These are phyloP conservation scores for Mechanitis mazaeus DNA, from an alignment of 2,888 invertebrate genomes.

Conservation along the genomic window DNA sequence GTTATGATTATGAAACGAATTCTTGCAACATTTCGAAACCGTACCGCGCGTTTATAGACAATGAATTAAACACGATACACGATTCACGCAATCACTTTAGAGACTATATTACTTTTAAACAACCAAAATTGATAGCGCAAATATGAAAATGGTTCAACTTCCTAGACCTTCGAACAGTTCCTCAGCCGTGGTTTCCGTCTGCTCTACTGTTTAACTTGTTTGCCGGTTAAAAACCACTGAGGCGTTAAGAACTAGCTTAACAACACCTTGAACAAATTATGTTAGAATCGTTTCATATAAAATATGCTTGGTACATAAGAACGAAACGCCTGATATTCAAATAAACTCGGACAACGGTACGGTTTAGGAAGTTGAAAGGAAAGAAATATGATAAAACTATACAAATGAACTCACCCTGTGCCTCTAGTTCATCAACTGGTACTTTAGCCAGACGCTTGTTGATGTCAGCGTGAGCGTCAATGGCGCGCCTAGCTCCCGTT, in stretches of 20 bases:
- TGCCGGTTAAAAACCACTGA: conserved; percentile 31
- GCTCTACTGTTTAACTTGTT: conserved; percentile 23
- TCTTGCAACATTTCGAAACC: conserved; percentile 32
- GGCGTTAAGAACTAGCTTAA: conserved; percentile 27
- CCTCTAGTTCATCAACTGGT: conserved; percentile 94
- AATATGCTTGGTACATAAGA: not conserved
- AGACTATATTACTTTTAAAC: conserved; percentile 9
- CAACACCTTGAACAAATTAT: conserved; percentile 18
- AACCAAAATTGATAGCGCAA: conserved; percentile 11
- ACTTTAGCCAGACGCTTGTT: conserved; percentile 95
- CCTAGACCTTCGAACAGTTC: conserved; percentile 15
- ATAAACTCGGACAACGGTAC: too few relatives aligned
- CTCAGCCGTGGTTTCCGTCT: conserved; percentile 11
- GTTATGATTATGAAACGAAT: conserved; percentile 39
- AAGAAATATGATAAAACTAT: not conserved
- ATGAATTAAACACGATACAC: conserved; percentile 14
- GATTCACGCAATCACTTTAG: conserved; percentile 20
- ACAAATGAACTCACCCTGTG: conserved; percentile 80
- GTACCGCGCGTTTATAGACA: conserved; percentile 31
- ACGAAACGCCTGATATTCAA: not conserved
- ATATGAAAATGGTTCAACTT: conserved; percentile 5
- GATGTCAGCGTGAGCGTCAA: conserved; percentile 95
- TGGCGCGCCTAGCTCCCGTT: conserved; percentile 91
- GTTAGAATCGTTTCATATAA: conserved; percentile 21
- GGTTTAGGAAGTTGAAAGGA: too few relatives aligned